Percentiles rank a stretch among this genome's conserved stretches.
Conservation (phyloP, 1,140 invertebrate species). For the Elymnias hypermnestra region DNA sequence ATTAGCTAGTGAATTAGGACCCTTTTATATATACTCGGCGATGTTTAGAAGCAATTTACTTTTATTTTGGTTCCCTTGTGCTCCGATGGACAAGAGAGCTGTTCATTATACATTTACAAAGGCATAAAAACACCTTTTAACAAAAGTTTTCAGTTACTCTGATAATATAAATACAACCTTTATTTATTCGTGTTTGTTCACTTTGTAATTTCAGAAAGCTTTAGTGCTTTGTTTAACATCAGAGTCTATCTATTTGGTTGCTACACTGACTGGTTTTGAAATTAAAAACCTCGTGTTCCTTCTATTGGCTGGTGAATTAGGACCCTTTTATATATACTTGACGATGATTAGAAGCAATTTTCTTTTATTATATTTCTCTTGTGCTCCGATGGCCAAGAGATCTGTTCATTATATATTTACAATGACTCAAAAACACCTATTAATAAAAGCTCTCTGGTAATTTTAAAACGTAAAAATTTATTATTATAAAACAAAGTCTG, state of each 20-base stretch:
- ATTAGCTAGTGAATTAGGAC: constrained; percentile 23
- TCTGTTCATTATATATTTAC: not conserved
- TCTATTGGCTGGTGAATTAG: constrained; percentile 25
- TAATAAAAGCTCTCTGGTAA: too few relatives aligned
- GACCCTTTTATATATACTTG: constrained; percentile 16
- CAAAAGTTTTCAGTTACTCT: too few relatives aligned
- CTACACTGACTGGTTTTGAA: constrained; percentile 17
- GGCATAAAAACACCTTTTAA: too few relatives aligned
- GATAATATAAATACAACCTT: too few relatives aligned
- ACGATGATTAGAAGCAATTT: constrained; percentile 18
- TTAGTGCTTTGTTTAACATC: too few relatives aligned
- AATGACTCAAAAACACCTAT: too few relatives aligned
- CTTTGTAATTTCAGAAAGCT: too few relatives aligned
- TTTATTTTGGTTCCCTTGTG: constrained; percentile 17
- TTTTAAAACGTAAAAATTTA: too few relatives aligned
- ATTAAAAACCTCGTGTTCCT: constrained; percentile 25
- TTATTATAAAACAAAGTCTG: too few relatives aligned
- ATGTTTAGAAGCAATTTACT: constrained; percentile 19
- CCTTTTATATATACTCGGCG: constrained; percentile 17
- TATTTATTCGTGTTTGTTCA: too few relatives aligned
- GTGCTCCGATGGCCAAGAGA: constrained; percentile 9
- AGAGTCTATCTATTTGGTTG: constrained; percentile 23
- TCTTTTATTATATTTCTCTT: constrained; percentile 16
- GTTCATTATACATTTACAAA: not conserved
- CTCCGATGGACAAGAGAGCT: constrained; percentile 8